Base-by-base conservation (phyloP, 2,888 invertebrate genomes). In the Acanthosepion lycidas region DNA sequence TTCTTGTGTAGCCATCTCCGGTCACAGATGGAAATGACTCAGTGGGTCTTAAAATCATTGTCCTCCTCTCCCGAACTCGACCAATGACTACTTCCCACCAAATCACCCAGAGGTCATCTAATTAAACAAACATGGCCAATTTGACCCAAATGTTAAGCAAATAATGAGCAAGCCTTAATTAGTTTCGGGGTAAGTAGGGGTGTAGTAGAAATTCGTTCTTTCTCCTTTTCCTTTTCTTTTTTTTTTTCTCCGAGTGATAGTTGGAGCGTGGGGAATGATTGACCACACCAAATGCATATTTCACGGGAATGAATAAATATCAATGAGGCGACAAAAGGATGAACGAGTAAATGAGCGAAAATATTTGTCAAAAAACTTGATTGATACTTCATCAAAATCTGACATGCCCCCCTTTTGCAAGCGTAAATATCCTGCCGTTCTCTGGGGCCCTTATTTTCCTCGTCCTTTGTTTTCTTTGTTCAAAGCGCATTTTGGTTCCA, bases 331-430 rank as follows among this genome's bases (percentile, higher is more conserved):
- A 78, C 78, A 78, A 78, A 78, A n/a, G 78, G 18, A 78, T 23
- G n/a, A 12, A n/a, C 12, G n/a, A 78, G 33, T 15, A 12, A 78
- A 78, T n/a, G 78, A 28, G n/a, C 6, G n/a, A 33, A 15, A 78
- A 78, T 78, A 78, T 78, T 78, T 78, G 78, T 78, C 78, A 78
- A 78, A 78, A 78, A 78, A 78, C n/a, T 78, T 78, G 78, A 78
- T 78, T 78, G 78, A 78, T 78, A 78, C 78, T 78, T 33, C 15
- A 78, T 78, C n/a, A 78, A 78, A 78, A 33, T 78, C 4, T 78
- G 78, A 78, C 78, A n/a, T 78, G 78, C n/a, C 15, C 12, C 42
- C n/a, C 33, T 33, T 78, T 33, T 8, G 9, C 15, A 0, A n/a
- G 18, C 5, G 78, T 78, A 78, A 5, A 78, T 78, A 9, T n/a